Base-by-base conservation (phyloP, 2,888 invertebrate species). In the Seladonia tumulorum region DNA sequence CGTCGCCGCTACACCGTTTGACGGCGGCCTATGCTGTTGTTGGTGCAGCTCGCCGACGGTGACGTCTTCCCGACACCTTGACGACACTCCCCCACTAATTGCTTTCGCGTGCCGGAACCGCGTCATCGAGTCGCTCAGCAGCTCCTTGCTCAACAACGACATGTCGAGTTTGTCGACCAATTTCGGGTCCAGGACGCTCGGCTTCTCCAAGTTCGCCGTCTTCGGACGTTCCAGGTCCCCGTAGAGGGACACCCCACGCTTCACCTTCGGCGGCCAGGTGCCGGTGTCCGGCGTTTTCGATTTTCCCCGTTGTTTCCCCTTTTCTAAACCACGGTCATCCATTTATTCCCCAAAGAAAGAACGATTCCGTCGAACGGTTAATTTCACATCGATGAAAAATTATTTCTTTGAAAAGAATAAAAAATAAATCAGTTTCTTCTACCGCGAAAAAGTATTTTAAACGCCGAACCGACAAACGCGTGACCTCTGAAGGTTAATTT, bases 161-260 rank as follows among this genome's bases (percentile, higher is more conserved):
- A 96, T 96, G 92, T 96, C 96, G 53, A 96, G 94, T 90, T 96
- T 96, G 25, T 95, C 95, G 57, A 96, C 94, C 45, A 96, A 94
- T 66, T 95, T 93, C 1, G 96, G 95, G 90, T 96, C 95, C 78
- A 96, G 93, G 7, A 96, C 94, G 63, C 95, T 95, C 1, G 96
- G 96, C 71, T 95, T 95, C 68, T 96, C 96, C 79, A 96, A 93
- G 22, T 96, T 96, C 2, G 96, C 96, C 0, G 96, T 96, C 75
- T 95, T 93, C 0, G 96, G 96, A 18, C 96, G 92, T 12, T 93
- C 92, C 18, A 29, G 74, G 2, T 89, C 84, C 14, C 79, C 79
- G 53, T 89, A 87, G 22, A 84, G 60, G 1, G 76, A 45, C 35
- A 80, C 72, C 45, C 81, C 85, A 45, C 92, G 92, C 78, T 93